Evolutionary conservation across 2,797 vertebrate species (phyloP).

Genomic region (Nasua narica): DNA sequence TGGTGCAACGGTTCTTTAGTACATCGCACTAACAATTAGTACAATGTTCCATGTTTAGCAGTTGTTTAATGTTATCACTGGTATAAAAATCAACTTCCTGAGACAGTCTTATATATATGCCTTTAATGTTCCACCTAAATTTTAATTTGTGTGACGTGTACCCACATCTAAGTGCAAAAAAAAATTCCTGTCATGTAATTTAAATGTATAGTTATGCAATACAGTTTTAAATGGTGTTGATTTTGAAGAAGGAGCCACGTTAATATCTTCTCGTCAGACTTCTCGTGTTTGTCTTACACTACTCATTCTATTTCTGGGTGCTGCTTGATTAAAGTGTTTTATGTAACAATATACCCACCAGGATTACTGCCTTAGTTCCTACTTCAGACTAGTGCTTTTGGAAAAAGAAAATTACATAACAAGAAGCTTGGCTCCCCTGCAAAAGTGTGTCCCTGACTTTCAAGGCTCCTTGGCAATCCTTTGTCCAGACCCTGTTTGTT

Average conservation of each 20-base stretch:
- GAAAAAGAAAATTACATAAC: background rate
- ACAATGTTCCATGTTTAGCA: background rate
- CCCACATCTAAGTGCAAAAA: background rate
- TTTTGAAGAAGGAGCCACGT: background rate
- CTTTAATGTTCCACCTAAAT: background rate
- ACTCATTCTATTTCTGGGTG: constrained; percentile 10
- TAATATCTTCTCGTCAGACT: background rate
- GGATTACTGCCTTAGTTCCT: constrained; percentile 25
- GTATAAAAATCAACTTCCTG: background rate
- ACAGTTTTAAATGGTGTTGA: background rate
- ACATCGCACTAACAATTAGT: background rate
- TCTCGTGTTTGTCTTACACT: constrained; percentile 16
- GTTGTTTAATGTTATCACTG: background rate
- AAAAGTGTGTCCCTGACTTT: background rate
- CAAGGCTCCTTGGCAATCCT: background rate
- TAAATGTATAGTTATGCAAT: background rate
- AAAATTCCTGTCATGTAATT: background rate
- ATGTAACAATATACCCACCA: constrained; percentile 34
- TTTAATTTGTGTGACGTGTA: background rate
- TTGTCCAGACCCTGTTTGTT: background rate
- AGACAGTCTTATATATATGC: background rate
- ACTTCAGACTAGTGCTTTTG: background rate
- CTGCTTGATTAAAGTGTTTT: constrained; percentile 1
- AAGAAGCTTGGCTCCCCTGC: background rate
- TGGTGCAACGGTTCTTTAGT: background rate